Base-by-base conservation (phyloP, 2,113 vertebrate genomes). In the Nettapus auritus region DNA sequence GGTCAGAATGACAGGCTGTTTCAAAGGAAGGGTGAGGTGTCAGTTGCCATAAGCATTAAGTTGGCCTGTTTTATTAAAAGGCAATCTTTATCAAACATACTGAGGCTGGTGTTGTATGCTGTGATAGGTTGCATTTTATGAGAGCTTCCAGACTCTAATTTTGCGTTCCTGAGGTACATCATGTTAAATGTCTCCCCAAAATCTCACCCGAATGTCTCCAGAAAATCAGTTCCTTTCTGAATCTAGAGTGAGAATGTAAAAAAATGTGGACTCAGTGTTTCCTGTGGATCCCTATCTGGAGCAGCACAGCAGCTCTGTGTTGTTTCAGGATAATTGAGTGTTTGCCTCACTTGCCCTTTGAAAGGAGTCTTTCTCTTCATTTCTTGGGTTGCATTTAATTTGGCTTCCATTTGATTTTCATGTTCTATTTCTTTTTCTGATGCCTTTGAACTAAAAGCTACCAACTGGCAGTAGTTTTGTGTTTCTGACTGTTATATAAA, bases 271-370 rank as follows among this genome's bases (percentile, higher is more conserved):
- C 20, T 86, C 16, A 11, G 36, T 74, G 33, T 80, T 77, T 95
- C 83, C 92, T 89, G 92, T 71, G 77, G 90, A 95, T 88, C 38
- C 56, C 86, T 73, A 60, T 93, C 95, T 96, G 94, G 88, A 70
- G 48, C 67, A 88, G 68, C 59, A 74, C 46, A 56, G 57, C 69
- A 78, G 66, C 64, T 53, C 69, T 85, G 66, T 84, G 64, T 83
- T 90, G 80, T 86, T 62, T 92, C 60, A 82, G 69, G 57, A 53
- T 79, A 75, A 31, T 7, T 52, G 60, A 92, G 16, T 84, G 34
- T 9, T 86, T 95, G 95, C 73, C 88, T 87, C 52, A 86, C 52
- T 93, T 93, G 52, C 57, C 48, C 56, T 81, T 7, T 2, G 73
- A 63, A 89, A 82, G 29, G 19, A 78, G 26, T 67, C 38, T 76